Base-by-base conservation (phyloP, 2,797 vertebrate species). In the Scomberomorus guttatus region DNA sequence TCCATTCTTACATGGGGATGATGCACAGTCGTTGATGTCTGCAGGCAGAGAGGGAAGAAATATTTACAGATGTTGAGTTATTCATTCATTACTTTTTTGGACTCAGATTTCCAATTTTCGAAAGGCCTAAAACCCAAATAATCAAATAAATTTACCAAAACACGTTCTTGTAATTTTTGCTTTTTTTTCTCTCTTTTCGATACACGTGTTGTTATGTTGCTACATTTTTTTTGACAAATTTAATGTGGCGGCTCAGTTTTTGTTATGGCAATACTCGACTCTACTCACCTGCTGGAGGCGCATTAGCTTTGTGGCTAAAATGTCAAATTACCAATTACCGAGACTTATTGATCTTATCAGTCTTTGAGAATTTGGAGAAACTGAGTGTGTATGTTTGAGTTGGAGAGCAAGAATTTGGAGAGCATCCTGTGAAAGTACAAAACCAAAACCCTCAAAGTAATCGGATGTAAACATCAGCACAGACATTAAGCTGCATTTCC, bases 1-100 rank as follows among this genome's bases (percentile, higher is more conserved):
- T 63, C 97, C 97, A 0, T 97, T 99, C 80, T 92, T 95, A 91
- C 98, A 99, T 0, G 96, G 97, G 20, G 93, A 95, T 3, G 95
- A 94, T 3, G 94, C 93, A 70, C 98, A 99, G 89, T 99, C 98
- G 0, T 99, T 98, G 6, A 98, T 95, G 92, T 99, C 98, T 99
- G 92, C 72, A 69, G 64, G 78, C 57, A 37, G 44, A 72, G 34
- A 39, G 17, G 65, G 29, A 12, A 59, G 1, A 63, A 27, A 25
- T 52, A n/a, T 55, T 62, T 6, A 50, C 6, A 46, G 1, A 20
- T 29, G 7, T 29, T 6, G 2, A 17, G 1, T 25, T 20, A 27
- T 11, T 10, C 6, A 54, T 24, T 6, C 2, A 0, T n/a, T 6
- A 1, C 11, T 42, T 42, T 1, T 18, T 34, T n/a, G 3, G 1